Base-by-base conservation (phyloP, 2,888 invertebrate species). In the Chirona hameri region DNA sequence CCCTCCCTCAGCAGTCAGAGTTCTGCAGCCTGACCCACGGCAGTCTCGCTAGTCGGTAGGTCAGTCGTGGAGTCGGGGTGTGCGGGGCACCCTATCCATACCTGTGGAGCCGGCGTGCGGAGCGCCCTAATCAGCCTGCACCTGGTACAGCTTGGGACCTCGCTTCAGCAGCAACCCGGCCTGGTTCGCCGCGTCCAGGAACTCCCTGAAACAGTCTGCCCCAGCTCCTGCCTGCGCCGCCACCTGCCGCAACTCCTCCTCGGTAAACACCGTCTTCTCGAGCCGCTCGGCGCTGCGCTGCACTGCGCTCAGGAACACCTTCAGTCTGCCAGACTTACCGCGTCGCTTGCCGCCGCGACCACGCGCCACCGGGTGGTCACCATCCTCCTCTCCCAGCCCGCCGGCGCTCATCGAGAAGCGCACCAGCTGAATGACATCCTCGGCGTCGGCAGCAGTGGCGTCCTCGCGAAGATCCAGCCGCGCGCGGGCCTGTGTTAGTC, bases 401-500 rank as follows among this genome's bases (percentile, higher is more conserved):
- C 93, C 93, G 86, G 95, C 94, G 55, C 92, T 90, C 87, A 95
- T 90, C 87, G 94, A 95, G 87, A 93, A 92, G 86, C 93, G 92
- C 88, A 96, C 91, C 82, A 98, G 91, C 87, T 95, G 94, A 65
- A 98, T 91, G 57, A 97, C 93, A 87, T 98, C 96, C 84, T 91
- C 89, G 0, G 97, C 97, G 89, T 98, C 98, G 82, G 91, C 88
- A 83, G 90, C 91, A 0, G 93, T 94, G 0, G 94, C 96, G 86
- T 92, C 92, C 88, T 93, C 93, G 84, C 96, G 90, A 84, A 98
- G 89, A 88, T 98, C 97, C 0, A 94, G 88, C 86, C 96, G 93
- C 0, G 98, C 97, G 87, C 97, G 90, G 27, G 98, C 97, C 93
- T 95, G 88, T 0, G 96, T 93, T 27, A 98, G 89, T 86, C 96